A percentile compares a stretch with the other conserved stretches of the same genome.
phyloP scores from a whole-genome alignment of 2,888 invertebrate species.

The Lysandra bellargus region DNA sequence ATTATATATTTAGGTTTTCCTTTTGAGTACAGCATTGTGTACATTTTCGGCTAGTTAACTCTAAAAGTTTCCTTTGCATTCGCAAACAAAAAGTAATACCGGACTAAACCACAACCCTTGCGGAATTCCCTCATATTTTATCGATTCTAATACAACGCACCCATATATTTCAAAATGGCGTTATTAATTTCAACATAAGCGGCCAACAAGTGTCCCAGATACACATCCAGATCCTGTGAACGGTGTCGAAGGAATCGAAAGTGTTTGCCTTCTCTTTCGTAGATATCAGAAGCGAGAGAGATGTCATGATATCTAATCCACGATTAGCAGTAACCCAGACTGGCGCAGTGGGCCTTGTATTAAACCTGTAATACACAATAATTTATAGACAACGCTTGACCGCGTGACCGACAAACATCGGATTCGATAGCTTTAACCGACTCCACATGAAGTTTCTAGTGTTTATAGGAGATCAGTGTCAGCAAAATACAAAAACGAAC shows the following conservation, averaged over 20 bases:
- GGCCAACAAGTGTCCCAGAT: conserved; percentile 15
- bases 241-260: conserved; percentile 13
- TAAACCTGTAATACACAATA: conserved; percentile 17
- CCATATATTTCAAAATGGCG: not conserved
- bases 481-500: not conserved
- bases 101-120: not conserved
- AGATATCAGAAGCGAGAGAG: not conserved
- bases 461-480: not conserved
- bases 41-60: not conserved
- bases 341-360: not conserved
- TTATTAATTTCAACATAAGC: conserved; percentile 14
- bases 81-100: not conserved
- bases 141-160: not conserved
- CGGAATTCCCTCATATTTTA: not conserved
- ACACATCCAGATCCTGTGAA: conserved; percentile 13
- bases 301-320: not conserved
- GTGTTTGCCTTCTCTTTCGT: not conserved
- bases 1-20: not conserved
- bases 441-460: not conserved
- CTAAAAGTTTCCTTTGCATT: not conserved
- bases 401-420: conserved; percentile 56
- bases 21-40: not conserved
- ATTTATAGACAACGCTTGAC: conserved; percentile 45
- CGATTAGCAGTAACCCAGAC: not conserved
- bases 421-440: conserved; percentile 23